These are phyloP conservation scores for Clistopyga incitator DNA, from an alignment of 2,888 invertebrate species.

Conservation along the genomic window DNA sequence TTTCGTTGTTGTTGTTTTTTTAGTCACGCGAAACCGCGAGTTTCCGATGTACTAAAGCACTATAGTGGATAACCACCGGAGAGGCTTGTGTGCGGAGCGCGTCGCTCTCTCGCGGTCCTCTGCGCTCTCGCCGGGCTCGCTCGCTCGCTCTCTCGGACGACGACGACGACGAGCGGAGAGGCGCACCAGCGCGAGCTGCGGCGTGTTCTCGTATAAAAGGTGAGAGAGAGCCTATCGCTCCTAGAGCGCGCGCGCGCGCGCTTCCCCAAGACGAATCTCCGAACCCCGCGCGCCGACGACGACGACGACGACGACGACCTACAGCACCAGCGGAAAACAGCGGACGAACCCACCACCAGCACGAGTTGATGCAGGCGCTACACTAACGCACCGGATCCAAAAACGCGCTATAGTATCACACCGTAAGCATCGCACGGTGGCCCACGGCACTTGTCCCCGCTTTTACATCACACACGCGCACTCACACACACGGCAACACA, in stretches of 20 bases:
- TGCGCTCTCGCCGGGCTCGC: conserved; percentile 66
- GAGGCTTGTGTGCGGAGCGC: conserved; percentile 53
- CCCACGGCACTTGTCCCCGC: conserved; percentile 65
- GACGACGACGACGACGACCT: background rate
- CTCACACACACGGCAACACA: background rate
- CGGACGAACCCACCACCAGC: conserved; percentile 21
- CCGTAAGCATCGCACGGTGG: conserved; percentile 63
- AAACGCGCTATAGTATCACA: conserved; percentile 28
- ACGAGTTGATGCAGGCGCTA: conserved; percentile 29
- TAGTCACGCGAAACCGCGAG: background rate
- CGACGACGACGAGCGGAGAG: conserved; percentile 40
- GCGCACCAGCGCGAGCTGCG: conserved; percentile 38
- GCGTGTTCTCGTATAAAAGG: conserved; percentile 30
- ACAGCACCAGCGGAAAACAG: background rate
- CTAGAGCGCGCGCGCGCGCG: conserved; percentile 57
- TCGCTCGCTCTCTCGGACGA: conserved; percentile 52
- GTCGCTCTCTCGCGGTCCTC: conserved; percentile 60
- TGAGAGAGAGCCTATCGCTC: conserved; percentile 24
- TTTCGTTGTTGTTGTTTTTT: background rate
- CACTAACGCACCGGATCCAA: conserved; percentile 29
- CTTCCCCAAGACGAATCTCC: conserved; percentile 53
- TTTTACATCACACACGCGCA: conserved; percentile 1
- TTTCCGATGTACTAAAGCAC: conserved; percentile 13
- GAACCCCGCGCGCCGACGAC: conserved; percentile 22
- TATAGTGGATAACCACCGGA: conserved; percentile 23